Evolutionary conservation across 2,888 invertebrate species (phyloP), one percentile per base, ranked within the genome.

Genomic region (Romanomermis culicivorax): DNA sequence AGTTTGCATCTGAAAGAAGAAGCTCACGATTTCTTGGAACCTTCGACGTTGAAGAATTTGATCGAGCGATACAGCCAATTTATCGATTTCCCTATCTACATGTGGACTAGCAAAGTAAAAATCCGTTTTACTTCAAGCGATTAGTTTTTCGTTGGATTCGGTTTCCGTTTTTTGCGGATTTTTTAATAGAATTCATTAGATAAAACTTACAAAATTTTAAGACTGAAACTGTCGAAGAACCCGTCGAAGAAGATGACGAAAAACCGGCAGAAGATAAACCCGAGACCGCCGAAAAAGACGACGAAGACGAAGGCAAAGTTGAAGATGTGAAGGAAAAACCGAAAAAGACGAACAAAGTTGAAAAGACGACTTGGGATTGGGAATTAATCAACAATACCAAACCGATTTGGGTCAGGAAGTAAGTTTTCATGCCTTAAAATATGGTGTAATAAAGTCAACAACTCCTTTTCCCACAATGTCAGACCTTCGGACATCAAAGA

Each of bases 51-150:
- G 62, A 82, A 82, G 65, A 80, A 81, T 64, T 77, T 97, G 57
- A 83, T 99, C 59, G 84, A 83, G 74, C 97, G 95, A 73, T 99
- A 97, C 75, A 91, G 91, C 2, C 95, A 99, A 75, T 97, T 99
- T 74, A 99, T 99, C 71, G 97, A 93, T 74, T 99, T 97, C 79
- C 86, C 88, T 58, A 97, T 99, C 70, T 83, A 83, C 72, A 73
- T 97, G 70, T 97, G 93, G 93, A 79, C 82, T 48, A 79, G 78
- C 66, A 79, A 78, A 68, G 75, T 75, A 62, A 53, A 56, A 14
- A 4, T 56, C 20, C 20, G 25, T 55, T 36, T 53, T 51, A 17
- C 7, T 47, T 54, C 4, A 53, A 36, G 23, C 24, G 23, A 51
- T 23, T 17, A 20, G 11, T 47, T 47, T 20, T n/a, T n/a, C 20